These are phyloP conservation scores for Ochotona curzoniae DNA, from an alignment of 2,113 vertebrate genomes.

Conservation along the genomic window DNA sequence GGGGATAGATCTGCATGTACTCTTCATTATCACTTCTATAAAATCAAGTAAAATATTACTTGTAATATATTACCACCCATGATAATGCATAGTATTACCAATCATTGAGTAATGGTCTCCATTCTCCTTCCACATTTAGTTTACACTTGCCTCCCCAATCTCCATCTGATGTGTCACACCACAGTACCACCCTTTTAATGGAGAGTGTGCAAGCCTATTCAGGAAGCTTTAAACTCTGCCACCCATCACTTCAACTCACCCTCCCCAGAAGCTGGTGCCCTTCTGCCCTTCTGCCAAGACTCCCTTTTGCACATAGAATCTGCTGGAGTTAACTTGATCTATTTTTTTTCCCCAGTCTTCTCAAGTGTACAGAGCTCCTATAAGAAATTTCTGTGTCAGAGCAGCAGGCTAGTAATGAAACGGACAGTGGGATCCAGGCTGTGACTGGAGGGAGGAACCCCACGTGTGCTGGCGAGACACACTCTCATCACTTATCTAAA, in stretches of 20 bases:
- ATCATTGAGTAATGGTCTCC: background rate
- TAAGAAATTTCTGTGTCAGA: conserved; percentile 6
- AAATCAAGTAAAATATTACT: background rate
- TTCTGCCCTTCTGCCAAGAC: conserved; percentile 32
- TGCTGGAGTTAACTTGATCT: background rate
- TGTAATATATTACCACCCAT: background rate
- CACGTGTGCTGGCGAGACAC: background rate
- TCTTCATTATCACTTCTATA: background rate
- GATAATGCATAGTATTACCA: no score
- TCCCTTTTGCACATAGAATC: background rate
- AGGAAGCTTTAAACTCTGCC: background rate
- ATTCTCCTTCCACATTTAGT: background rate
- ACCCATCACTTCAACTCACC: background rate
- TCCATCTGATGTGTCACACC: background rate
- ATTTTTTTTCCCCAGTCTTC: background rate
- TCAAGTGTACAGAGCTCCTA: background rate
- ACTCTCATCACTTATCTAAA: background rate
- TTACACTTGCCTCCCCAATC: background rate
- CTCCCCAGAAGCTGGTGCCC: no score
- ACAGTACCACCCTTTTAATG: background rate
- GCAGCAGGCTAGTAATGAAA: background rate
- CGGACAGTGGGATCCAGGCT: background rate
- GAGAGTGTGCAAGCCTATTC: background rate
- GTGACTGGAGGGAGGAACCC: background rate
- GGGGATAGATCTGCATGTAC: background rate